A percentile compares a stretch with the other conserved stretches of the same genome.
Conservation (phyloP, 64 coral and sea anemone genomes). For the Orbicella faveolata region DNA sequence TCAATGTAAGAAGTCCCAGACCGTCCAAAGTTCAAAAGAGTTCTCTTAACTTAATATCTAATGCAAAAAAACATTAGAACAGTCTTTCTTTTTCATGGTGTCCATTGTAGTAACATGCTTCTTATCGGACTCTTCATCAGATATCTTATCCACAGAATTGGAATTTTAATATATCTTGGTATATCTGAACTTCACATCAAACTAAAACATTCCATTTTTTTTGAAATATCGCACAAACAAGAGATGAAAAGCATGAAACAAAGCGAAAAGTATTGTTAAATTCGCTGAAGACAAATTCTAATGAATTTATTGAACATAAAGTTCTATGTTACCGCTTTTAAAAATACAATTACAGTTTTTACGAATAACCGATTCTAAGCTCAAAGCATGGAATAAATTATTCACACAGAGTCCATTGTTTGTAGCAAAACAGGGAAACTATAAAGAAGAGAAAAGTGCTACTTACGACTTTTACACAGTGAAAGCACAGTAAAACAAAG, state of each 20-base stretch:
- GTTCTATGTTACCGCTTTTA: not conserved
- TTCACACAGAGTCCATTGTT: not conserved
- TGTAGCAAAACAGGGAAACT: not conserved
- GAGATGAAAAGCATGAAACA: not conserved
- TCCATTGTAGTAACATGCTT: not conserved
- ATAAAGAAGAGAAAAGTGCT: not conserved
- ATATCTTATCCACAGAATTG: not conserved
- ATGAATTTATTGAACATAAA: not conserved
- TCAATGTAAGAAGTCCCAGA: too few relatives aligned
- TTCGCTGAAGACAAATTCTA: not conserved
- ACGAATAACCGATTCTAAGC: not conserved
- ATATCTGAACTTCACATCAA: not conserved
- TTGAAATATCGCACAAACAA: not conserved
- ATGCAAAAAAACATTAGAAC: not conserved
- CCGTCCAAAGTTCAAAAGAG: not conserved
- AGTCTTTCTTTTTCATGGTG: not conserved
- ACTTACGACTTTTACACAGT: slow-evolving; percentile 12
- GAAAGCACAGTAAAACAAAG: slow-evolving; percentile 30
- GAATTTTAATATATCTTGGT: not conserved
- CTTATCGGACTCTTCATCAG: not conserved
- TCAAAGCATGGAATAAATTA: slow-evolving; percentile 21
- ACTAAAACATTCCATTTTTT: not conserved
- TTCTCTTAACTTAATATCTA: not conserved
- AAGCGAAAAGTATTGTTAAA: not conserved
- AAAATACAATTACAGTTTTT: not conserved